Evolutionary conservation across 2,113 vertebrate species (phyloP).

Genomic region (Bufo gargarizans): DNA sequence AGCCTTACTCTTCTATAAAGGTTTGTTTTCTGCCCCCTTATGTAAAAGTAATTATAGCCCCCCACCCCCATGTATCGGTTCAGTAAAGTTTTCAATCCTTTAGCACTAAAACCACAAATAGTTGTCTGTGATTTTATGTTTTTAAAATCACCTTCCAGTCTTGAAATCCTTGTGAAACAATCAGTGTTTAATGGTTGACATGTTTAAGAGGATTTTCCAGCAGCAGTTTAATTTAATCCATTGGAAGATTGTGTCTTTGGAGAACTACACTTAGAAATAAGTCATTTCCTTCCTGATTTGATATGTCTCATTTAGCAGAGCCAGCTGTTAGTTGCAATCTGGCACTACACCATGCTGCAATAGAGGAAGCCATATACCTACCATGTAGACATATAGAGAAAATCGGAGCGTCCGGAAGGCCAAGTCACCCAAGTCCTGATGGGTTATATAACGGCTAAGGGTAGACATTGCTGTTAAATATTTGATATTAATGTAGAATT

Average conservation of each 20-base stretch:
- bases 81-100: neutral
- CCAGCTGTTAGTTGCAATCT: conserved; percentile 57
- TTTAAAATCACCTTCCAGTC: neutral
- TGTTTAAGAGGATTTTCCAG: conserved; percentile 20
- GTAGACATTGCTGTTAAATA: no score
- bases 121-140: neutral
- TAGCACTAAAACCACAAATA: neutral
- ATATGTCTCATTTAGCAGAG: conserved; percentile 52
- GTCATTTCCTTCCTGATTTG: conserved; percentile 52
- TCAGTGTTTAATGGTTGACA: neutral
- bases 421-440: neutral
- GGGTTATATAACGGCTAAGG: neutral
- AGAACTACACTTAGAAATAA: conserved; percentile 53
- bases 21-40: neutral
- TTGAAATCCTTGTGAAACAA: neutral
- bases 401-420: neutral
- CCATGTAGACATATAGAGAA: neutral
- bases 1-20: neutral
- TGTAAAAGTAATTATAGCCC: neutral
- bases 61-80: neutral
- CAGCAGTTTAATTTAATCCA: conserved; percentile 43
- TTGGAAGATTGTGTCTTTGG: conserved; percentile 42
- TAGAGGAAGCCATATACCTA: conserved; percentile 10
- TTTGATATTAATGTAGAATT: no score
- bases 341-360: conserved; percentile 31